Evolutionary conservation across 1,140 invertebrate species (phyloP).

Genomic region (Platorchestia sp.): DNA sequence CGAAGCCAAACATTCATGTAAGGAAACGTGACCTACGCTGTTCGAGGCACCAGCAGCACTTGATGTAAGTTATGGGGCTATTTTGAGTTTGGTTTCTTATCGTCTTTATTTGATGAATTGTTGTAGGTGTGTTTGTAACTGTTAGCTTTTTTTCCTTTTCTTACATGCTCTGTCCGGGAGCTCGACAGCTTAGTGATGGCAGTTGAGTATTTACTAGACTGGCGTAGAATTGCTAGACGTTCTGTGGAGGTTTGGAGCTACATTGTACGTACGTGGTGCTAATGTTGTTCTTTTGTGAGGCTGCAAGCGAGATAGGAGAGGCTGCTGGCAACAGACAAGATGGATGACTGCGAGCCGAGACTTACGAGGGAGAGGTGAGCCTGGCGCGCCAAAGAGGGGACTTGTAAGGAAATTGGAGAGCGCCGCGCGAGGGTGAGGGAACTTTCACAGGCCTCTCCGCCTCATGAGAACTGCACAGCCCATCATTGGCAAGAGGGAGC

Average conservation of each 20-base stretch:
- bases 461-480: neutral
- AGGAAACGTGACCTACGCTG: neutral
- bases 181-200: neutral
- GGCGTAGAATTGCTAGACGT: neutral
- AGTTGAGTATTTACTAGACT: slow-evolving; percentile 1
- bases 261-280: neutral
- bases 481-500: slow-evolving; percentile 40
- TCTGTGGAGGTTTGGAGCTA: slow-evolving; percentile 13
- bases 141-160: neutral
- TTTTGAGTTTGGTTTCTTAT: neutral
- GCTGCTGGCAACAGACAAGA: slow-evolving; percentile 44
- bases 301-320: slow-evolving; percentile 28
- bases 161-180: neutral
- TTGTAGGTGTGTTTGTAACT: neutral
- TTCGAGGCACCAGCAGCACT: neutral
- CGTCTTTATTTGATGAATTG: neutral
- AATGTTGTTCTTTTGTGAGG: slow-evolving; percentile 8
- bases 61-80: neutral
- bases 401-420: slow-evolving; percentile 43
- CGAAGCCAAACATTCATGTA: neutral
- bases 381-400: slow-evolving; percentile 16
- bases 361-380: slow-evolving; percentile 36
- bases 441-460: neutral
- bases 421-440: slow-evolving; percentile 9
- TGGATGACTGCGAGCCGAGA: slow-evolving; percentile 8